Evolutionary conservation across 2,113 vertebrate species (phyloP).

Genomic region (Hypanus sabinus): DNA sequence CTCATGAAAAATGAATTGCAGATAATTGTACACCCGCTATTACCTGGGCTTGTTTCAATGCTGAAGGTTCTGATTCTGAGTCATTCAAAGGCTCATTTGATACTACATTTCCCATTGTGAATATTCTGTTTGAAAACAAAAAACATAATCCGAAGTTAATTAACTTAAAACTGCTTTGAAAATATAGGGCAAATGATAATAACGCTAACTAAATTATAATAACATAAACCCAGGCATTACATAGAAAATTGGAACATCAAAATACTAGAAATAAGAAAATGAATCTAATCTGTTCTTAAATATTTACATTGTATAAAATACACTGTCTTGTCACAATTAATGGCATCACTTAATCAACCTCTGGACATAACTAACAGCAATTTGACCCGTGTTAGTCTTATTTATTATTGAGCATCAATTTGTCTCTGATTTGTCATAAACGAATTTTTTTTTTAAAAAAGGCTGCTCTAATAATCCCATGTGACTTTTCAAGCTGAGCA

Average conservation of each 20-base stretch:
- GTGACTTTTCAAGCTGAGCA: no score
- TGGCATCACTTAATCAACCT: no score
- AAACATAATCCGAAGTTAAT: neutral
- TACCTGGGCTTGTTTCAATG: neutral
- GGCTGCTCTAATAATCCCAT: no score
- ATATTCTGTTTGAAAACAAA: neutral
- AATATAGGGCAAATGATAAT: neutral
- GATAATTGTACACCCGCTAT: neutral
- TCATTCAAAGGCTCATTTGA: neutral
- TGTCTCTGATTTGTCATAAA: no score
- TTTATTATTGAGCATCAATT: no score
- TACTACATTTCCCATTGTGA: conserved; percentile 3
- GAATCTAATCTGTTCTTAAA: neutral
- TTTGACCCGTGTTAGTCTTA: no score
- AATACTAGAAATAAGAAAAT: neutral
- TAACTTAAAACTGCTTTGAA: neutral
- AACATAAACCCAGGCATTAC: neutral
- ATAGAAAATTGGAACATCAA: neutral
- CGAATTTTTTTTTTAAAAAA: no score
- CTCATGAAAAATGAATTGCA: neutral
- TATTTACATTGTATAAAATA: neutral
- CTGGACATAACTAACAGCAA: no score
- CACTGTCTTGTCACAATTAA: neutral
- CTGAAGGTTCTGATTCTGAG: neutral
- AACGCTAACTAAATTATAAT: neutral